These are phyloP conservation scores for Notothenia coriiceps DNA, from an alignment of 2,113 vertebrate species.

Conservation along the genomic window DNA sequence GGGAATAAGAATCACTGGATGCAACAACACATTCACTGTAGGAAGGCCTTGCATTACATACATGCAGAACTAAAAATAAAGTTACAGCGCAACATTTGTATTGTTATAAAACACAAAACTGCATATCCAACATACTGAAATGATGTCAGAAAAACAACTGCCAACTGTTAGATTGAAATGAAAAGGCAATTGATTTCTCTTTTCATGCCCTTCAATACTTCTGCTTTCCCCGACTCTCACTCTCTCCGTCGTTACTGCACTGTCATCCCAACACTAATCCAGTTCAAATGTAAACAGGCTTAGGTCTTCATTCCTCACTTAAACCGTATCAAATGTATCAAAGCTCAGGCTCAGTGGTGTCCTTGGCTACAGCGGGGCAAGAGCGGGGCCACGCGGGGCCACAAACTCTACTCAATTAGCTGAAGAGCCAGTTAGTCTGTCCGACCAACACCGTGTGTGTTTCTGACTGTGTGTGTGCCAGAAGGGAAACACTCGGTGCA, in stretches of 20 bases:
- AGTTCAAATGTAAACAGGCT: conserved; percentile 89
- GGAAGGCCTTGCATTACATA: neutral
- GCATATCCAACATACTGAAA: neutral
- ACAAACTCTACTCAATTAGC: conserved; percentile 86
- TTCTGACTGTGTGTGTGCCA: conserved; percentile 49
- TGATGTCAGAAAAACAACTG: neutral
- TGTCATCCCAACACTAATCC: conserved; percentile 86
- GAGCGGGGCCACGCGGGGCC: conserved; percentile 84
- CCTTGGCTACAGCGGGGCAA: conserved; percentile 86
- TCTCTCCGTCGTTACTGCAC: conserved; percentile 62
- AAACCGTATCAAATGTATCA: conserved; percentile 96
- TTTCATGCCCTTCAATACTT: conserved; percentile 24
- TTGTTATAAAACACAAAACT: neutral
- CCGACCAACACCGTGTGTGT: conserved; percentile 66
- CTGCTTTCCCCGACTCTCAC: conserved; percentile 39
- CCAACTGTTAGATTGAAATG: conserved; percentile 21
- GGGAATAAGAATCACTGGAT: neutral
- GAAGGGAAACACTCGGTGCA: conserved; percentile 16
- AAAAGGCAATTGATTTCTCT: conserved; percentile 11
- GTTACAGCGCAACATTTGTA: neutral
- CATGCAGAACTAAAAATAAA: neutral
- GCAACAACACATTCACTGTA: neutral
- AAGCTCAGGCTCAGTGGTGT: conserved; percentile 88
- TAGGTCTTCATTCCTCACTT: conserved; percentile 87
- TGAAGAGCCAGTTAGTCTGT: conserved; percentile 86